Evolutionary conservation across 2,113 vertebrate genomes (phyloP).

Genomic region (Leptosomus discolor): DNA sequence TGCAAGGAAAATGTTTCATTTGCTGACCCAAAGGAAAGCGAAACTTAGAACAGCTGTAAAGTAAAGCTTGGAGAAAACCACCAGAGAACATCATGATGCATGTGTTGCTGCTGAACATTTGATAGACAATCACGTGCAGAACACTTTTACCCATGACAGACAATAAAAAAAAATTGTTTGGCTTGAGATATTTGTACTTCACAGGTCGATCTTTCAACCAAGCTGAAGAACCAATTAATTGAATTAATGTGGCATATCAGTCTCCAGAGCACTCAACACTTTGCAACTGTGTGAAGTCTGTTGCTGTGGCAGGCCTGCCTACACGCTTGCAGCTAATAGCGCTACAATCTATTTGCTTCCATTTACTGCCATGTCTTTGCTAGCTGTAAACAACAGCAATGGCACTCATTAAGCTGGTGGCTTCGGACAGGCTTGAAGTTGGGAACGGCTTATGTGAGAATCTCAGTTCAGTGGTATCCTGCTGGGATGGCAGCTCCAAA

Average conservation of each 20-base stretch:
- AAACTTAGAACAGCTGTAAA: not conserved
- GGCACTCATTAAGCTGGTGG: not conserved
- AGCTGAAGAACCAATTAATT: conserved; percentile 27
- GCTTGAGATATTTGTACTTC: not conserved
- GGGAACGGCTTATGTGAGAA: not conserved
- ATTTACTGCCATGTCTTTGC: not conserved
- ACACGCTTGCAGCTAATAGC: not conserved
- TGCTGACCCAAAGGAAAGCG: not conserved
- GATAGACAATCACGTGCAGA: not conserved
- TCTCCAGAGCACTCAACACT: not conserved
- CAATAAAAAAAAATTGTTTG: not conserved
- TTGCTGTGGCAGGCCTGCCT: not conserved
- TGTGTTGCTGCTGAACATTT: not conserved
- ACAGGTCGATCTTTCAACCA: not conserved
- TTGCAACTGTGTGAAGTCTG: not conserved
- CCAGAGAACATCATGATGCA: not conserved
- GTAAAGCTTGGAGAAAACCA: not conserved
- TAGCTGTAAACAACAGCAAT: not conserved
- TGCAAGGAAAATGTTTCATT: not conserved
- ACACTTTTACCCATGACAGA: not conserved
- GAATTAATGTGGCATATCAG: conserved; percentile 5
- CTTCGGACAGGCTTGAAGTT: not conserved
- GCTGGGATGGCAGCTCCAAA: not conserved
- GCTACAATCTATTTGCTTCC: not conserved
- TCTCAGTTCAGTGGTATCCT: not conserved